A percentile compares a stretch with the other conserved stretches of the same genome.
phyloP scores from a whole-genome alignment of 2,888 invertebrate species.

The Nephrotoma flavescens region DNA sequence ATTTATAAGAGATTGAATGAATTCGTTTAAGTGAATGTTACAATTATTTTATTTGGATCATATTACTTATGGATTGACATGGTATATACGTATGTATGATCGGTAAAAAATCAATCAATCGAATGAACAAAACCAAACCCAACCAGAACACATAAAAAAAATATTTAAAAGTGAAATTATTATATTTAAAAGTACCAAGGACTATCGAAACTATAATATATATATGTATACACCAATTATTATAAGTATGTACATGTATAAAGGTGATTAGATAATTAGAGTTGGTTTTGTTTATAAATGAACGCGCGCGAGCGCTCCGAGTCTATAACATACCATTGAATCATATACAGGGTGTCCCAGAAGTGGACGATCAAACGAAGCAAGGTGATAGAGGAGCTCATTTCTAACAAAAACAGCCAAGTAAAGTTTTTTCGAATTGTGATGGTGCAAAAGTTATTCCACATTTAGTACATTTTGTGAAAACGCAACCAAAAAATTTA shows the following conservation, averaged over 20 bases:
- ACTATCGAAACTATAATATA: not conserved
- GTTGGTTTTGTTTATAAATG: not conserved
- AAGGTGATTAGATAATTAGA: not conserved
- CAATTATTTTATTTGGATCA: not conserved
- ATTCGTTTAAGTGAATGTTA: not conserved
- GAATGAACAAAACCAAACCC: not conserved
- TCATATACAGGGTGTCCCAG: not conserved
- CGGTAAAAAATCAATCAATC: not conserved
- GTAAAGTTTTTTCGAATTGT: too few relatives aligned
- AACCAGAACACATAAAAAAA: not conserved
- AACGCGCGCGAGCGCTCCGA: not conserved
- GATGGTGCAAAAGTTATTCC: too few relatives aligned
- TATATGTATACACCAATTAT: not conserved
- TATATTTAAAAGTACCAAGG: not conserved
- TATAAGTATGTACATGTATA: too few relatives aligned
- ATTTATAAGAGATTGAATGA: not conserved
- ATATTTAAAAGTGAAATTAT: not conserved
- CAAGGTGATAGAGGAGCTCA: too few relatives aligned
- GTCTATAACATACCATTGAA: not conserved
- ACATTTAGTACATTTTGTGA: too few relatives aligned
- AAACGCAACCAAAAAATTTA: too few relatives aligned
- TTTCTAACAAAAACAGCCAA: too few relatives aligned
- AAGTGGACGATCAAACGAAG: too few relatives aligned
- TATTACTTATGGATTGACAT: not conserved
- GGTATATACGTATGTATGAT: not conserved